Evolutionary conservation across 1,140 invertebrate species (phyloP), one percentile per base, ranked within the genome.

Genomic region (Megathymus violae): DNA sequence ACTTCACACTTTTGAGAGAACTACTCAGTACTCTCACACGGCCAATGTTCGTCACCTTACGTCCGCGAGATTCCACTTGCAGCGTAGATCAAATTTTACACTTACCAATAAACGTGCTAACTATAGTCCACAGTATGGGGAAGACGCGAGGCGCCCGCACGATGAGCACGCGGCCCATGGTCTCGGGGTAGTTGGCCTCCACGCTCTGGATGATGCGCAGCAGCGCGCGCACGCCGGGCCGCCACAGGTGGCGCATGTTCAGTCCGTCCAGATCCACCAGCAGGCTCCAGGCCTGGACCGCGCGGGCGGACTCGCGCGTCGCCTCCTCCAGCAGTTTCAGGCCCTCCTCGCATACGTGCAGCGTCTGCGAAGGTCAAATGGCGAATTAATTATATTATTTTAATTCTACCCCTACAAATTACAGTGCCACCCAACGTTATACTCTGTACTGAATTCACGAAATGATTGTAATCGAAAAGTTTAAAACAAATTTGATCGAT

Each of bases 111-210:
- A 99, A 99, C n/a, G 97, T 97, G 79, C 96, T 97, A 51, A 99
- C 96, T 43, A 99, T 93, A 0, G 98, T 99, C 98, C 98, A 99
- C n/a, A 99, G 92, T 62, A 99, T 97, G 0, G 98, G 98, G 83
- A 99, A 99, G 41, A 98, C 97, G 66, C 97, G 93, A 0, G 97
- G 97, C 19, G 97, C 97, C 67, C 97, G 92, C 54, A 97, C 95
- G 65, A 98, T 97, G 16, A 98, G 92, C 46, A 98, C 96, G 41
- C 95, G 91, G 10, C 97, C 97, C 95, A 99, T 97, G 5, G 97
- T 99, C 91, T 99, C 98, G 6, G 98, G 98, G 91, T 99, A 99
- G 91, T 99, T 98, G 10, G 96, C 96, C 89, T 99, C 97, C 4
- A 98, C 97, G 46, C 97, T 96, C 91, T 98, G 97, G 74, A 98